A percentile compares a stretch with the other conserved stretches of the same genome.
These are phyloP conservation scores for Heliothis subflexa DNA, from an alignment of 1,140 invertebrate species.

Conservation along the genomic window DNA sequence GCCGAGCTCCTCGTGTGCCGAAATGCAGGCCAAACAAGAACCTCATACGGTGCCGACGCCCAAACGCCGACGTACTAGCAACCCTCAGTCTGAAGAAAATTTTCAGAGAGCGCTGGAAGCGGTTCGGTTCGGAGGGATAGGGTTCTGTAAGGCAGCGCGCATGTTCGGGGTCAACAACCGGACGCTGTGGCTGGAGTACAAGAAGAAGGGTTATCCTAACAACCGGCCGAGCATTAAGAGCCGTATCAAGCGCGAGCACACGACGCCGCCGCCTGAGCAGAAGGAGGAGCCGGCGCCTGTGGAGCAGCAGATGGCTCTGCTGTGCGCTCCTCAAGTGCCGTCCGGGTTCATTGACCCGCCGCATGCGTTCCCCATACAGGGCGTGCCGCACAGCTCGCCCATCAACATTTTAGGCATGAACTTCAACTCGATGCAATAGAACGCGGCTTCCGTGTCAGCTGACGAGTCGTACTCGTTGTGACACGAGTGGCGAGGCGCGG, in stretches of 20 bases:
- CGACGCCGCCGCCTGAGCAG: constrained; percentile 83
- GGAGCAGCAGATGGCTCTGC: constrained; percentile 75
- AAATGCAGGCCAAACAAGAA: constrained; percentile 54
- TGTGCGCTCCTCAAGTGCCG: constrained; percentile 83
- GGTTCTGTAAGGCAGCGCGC: constrained; percentile 93
- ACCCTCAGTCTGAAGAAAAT: constrained; percentile 92
- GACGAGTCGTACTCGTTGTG: constrained; percentile 71
- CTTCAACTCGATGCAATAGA: constrained; percentile 90
- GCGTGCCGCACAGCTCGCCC: constrained; percentile 84
- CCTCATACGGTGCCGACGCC: constrained; percentile 42
- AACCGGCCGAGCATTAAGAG: constrained; percentile 91
- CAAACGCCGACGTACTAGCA: constrained; percentile 70
- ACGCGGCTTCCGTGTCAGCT: constrained; percentile 74
- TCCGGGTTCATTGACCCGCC: constrained; percentile 88
- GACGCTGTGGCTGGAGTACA: constrained; percentile 94
- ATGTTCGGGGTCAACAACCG: constrained; percentile 94
- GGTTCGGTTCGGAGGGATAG: constrained; percentile 92
- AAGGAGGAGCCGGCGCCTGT: constrained; percentile 78
- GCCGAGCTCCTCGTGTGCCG: constrained; percentile 65
- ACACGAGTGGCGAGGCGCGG: constrained; percentile 70
- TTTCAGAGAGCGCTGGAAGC: constrained; percentile 92
- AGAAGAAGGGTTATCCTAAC: constrained; percentile 92
- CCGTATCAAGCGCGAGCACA: constrained; percentile 89
- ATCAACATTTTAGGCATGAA: constrained; percentile 91
- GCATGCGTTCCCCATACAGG: constrained; percentile 85